phyloP scores from a whole-genome alignment of 2,113 vertebrate species.

The Daphoenositta chrysoptera region DNA sequence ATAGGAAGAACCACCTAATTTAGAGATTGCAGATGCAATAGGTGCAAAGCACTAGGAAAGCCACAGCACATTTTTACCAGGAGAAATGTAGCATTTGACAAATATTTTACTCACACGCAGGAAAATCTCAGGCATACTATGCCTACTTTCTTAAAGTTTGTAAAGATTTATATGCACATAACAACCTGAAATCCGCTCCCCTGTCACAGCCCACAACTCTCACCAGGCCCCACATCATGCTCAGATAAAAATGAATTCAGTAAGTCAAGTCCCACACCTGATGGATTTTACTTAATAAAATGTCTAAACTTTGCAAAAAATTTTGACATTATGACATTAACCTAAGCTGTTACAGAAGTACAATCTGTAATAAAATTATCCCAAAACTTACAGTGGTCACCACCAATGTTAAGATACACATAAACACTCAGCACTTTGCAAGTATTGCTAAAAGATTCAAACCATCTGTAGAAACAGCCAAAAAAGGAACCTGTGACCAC shows the following conservation, averaged over 20 bases:
- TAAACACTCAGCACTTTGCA: background rate
- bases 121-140: background rate
- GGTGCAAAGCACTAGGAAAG: background rate
- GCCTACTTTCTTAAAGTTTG: background rate
- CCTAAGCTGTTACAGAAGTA: background rate
- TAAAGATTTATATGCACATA: background rate
- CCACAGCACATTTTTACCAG: background rate
- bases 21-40: background rate
- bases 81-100: background rate
- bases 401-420: no score
- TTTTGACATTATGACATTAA: background rate
- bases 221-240: fast-evolving
- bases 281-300: background rate
- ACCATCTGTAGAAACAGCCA: background rate
- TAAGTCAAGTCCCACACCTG: background rate
- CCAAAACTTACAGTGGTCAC: fast-evolving
- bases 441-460: background rate
- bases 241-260: background rate
- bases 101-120: background rate
- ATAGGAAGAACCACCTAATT: background rate
- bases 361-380: background rate
- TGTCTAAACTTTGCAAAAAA: background rate
- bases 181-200: background rate
- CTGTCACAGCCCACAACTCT: background rate
- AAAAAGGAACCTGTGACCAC: background rate